Base-by-base conservation (phyloP, 2,888 invertebrate species). In the Marasmarcha lunaedactyla region DNA sequence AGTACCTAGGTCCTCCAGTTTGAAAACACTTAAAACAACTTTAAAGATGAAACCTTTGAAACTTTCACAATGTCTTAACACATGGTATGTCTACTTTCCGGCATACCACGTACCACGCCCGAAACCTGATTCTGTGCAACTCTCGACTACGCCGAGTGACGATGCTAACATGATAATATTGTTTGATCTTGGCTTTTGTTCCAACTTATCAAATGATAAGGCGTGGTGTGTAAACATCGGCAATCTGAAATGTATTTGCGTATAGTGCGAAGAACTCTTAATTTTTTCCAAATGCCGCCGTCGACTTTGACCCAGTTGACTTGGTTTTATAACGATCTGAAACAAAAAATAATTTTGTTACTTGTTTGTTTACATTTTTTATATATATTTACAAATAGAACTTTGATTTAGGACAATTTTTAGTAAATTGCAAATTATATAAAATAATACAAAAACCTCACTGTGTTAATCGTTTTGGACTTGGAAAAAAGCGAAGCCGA, bases 201-300 rank as follows among this genome's bases (percentile, higher is more conserved):
- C 65, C 61, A 74, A 79, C 77, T 77, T 83, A 83, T 83, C 81
- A 78, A 67, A 62, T 63, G 81, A 81, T 83, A 83, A 83, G 71
- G 67, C 64, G 61, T 57, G 52, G 54, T 61, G 66, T 60, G 73
- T 58, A 81, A 83, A 83, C 81, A 83, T 74, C 67, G 63, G 65
- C 77, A 63, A 72, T 63, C 70, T 73, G 61, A 57, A 58, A 58
- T 71, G 65, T 81, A 81, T 83, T 81, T 81, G 76, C 65, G 71
- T 68, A 63, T 67, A 63, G 72, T 65, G 67, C 69, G 65, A 69
- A 61, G 65, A 72, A 71, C 77, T 70, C 61, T 57, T 20, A 58
- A 58, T 65, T 67, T 71, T 68, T 66, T 69, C 56, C 62, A 57
- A 60, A 63, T 70, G 61, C 46, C 56, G 65, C 57, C 59, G 65